Percentiles rank a stretch among this genome's conserved stretches.
Conservation (phyloP, 2,797 vertebrate genomes). For the Xenentodon cancila region DNA sequence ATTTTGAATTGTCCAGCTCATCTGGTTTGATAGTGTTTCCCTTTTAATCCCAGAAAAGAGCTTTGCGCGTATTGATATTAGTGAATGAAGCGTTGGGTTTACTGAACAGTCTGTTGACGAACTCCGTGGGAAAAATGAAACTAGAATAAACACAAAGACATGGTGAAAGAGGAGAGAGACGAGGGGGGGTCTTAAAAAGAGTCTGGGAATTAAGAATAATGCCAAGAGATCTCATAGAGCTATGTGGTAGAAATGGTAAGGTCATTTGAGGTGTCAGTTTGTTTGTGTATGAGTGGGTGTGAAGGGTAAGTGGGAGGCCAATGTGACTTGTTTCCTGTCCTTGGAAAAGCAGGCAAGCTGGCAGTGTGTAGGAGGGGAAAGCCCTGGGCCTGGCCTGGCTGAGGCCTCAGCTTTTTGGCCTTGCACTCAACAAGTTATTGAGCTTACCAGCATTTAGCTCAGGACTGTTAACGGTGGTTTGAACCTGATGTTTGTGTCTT, state of each 20-base stretch:
- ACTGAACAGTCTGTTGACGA: constrained; percentile 6
- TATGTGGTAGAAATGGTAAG: constrained; percentile 12
- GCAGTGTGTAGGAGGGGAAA: constrained; percentile 72
- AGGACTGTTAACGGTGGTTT: constrained; percentile 1
- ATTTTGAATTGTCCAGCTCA: background rate
- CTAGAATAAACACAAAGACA: constrained; percentile 7
- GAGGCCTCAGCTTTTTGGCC: constrained; percentile 21
- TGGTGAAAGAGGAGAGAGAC: constrained; percentile 7
- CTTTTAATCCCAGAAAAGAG: background rate
- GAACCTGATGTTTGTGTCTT: constrained; percentile 20
- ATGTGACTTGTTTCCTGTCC: constrained; percentile 58
- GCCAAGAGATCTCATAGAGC: constrained; percentile 28
- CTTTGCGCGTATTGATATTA: background rate
- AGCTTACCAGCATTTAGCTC: constrained; percentile 49
- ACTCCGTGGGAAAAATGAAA: constrained; percentile 29
- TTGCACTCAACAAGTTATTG: constrained; percentile 30
- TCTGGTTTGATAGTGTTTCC: background rate
- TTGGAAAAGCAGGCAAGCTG: constrained; percentile 62
- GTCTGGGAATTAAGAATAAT: constrained; percentile 13
- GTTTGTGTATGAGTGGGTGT: constrained; percentile 41
- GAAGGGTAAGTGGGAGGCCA: constrained; percentile 42
- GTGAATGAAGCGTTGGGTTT: constrained; percentile 17
- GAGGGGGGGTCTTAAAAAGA: constrained; percentile 9
- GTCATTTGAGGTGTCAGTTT: constrained; percentile 54
- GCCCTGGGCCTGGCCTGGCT: constrained; percentile 47